A percentile compares a stretch with the other conserved stretches of the same genome.
Conservation (phyloP, 2,888 invertebrate genomes). For the Ischnura elegans region DNA sequence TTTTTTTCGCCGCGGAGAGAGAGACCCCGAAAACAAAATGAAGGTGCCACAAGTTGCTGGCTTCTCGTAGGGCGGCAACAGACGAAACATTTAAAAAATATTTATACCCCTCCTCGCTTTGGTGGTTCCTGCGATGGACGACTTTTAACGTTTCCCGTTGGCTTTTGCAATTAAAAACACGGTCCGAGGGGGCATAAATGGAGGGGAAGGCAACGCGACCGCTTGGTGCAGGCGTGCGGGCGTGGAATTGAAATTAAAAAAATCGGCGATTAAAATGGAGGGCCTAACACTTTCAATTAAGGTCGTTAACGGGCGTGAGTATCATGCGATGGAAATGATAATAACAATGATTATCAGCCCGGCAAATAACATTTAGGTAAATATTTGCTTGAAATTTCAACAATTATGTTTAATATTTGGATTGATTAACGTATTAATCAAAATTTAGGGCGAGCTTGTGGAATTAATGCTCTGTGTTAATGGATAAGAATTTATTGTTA, state of each 20-base stretch:
- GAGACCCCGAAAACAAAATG: neutral
- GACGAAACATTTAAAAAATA: neutral
- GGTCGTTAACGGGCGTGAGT: constrained; percentile 31
- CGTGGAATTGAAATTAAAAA: constrained; percentile 29
- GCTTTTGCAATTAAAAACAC: constrained; percentile 1
- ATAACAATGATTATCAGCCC: constrained; percentile 35
- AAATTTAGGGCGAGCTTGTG: neutral
- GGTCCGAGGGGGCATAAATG: neutral
- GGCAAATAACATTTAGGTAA: constrained; percentile 30
- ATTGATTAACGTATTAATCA: constrained; percentile 35
- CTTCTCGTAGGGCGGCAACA: neutral
- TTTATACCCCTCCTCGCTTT: neutral
- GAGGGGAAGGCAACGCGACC: neutral
- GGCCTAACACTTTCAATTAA: constrained; percentile 24
- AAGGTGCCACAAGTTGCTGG: neutral
- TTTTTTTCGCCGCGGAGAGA: neutral
- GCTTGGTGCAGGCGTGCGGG: neutral
- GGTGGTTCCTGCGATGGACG: neutral
- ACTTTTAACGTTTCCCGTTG: neutral
- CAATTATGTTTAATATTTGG: constrained; percentile 38
- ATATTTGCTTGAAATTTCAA: constrained; percentile 31
- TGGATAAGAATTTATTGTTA: constrained; percentile 35
- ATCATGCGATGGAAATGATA: constrained; percentile 31
- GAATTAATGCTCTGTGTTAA: constrained; percentile 38
- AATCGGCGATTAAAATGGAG: constrained; percentile 15